Conservation (phyloP, 2,113 vertebrate genomes). For the Peromyscus californicus region DNA sequence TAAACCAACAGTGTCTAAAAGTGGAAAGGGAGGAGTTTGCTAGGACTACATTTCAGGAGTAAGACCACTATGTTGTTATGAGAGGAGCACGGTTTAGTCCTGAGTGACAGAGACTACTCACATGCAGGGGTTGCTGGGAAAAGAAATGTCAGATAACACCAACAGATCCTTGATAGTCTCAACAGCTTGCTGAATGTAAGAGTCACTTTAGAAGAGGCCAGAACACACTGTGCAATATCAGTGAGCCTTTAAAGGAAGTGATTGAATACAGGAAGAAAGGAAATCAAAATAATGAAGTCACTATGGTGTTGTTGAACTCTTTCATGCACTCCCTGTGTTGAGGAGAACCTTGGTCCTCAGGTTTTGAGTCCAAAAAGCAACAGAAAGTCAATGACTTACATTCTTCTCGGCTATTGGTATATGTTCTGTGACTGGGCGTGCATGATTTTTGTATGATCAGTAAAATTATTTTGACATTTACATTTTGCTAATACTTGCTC, state of each 20-base stretch:
- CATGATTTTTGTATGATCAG: background rate
- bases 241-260: rapidly evolving
- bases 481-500: background rate
- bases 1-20: rapidly evolving
- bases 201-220: background rate
- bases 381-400: background rate
- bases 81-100: background rate
- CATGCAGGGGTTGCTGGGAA: rapidly evolving
- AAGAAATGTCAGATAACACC: background rate
- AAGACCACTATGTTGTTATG: background rate
- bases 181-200: background rate
- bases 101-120: background rate
- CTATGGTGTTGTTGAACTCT: rapidly evolving
- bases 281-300: background rate
- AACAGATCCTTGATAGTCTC: background rate
- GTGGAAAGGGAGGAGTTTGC: background rate
- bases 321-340: rapidly evolving
- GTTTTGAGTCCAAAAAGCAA: background rate
- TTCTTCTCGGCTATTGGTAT: background rate
- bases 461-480: background rate
- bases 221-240: rapidly evolving
- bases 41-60: rapidly evolving
- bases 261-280: too few relatives aligned
- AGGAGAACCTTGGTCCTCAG: rapidly evolving
- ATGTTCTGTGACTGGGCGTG: background rate